Percentiles rank a stretch among this genome's conserved stretches.
Conservation (phyloP, 2,797 vertebrate genomes). For the Oreochromis grahami region DNA sequence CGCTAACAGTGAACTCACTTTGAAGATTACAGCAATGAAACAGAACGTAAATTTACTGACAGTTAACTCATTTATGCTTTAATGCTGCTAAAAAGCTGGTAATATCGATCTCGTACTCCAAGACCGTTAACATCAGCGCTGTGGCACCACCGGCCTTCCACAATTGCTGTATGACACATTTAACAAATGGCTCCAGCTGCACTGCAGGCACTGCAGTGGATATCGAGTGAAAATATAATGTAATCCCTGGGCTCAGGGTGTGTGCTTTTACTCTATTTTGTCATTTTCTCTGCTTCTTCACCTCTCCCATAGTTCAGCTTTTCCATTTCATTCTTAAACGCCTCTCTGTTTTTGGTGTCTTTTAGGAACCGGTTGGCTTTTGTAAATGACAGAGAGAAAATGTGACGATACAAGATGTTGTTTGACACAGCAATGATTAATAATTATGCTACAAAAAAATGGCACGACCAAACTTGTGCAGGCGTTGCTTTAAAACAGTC, state of each 20-base stretch:
- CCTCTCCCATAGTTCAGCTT: neutral
- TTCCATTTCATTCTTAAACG: neutral
- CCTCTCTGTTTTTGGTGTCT: neutral
- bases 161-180: conserved; percentile 40
- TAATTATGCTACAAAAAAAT: neutral
- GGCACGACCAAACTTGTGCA: neutral
- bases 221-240: conserved; percentile 22
- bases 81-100: neutral
- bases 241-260: conserved; percentile 13
- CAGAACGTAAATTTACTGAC: neutral
- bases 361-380: neutral
- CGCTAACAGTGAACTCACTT: neutral
- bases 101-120: conserved; percentile 15
- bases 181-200: conserved; percentile 40
- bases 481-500: neutral
- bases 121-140: neutral
- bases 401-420: neutral
- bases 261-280: conserved; percentile 1
- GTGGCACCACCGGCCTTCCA: neutral
- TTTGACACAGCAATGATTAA: neutral
- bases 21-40: neutral
- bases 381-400: neutral
- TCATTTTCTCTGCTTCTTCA: neutral
- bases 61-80: conserved; percentile 4
- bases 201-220: conserved; percentile 5